phyloP scores from a whole-genome alignment of 2,113 vertebrate species.

The Telmatochromis sp. region DNA sequence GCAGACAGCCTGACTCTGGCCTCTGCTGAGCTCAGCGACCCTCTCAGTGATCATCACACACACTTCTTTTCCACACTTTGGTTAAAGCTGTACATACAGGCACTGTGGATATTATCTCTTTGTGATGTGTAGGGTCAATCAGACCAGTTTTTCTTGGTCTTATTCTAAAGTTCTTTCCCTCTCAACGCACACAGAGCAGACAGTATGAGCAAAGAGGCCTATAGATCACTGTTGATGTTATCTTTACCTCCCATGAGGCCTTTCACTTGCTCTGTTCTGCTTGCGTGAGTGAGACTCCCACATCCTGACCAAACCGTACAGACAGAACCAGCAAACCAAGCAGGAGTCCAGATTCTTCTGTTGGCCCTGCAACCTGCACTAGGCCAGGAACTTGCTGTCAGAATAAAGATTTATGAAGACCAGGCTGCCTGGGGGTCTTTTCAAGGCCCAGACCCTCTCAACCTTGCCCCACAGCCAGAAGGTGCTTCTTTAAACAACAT shows the following conservation, averaged over 20 bases:
- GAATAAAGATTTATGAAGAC: conserved; percentile 88
- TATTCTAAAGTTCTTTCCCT: neutral
- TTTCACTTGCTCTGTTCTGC: conserved; percentile 20
- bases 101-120: neutral
- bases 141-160: neutral
- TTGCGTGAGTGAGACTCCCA: conserved; percentile 34
- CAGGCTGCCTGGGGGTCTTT: conserved; percentile 67
- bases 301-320: conserved; percentile 76
- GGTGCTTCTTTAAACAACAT: conserved; percentile 86
- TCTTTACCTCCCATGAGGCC: conserved; percentile 77
- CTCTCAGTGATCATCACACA: neutral
- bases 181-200: conserved; percentile 60
- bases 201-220: conserved; percentile 68
- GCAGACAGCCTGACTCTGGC: conserved; percentile 30
- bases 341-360: conserved; percentile 75
- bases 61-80: neutral
- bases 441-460: conserved; percentile 56
- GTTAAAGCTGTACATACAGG: neutral
- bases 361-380: conserved; percentile 78
- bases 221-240: conserved; percentile 85
- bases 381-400: conserved; percentile 83
- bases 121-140: neutral
- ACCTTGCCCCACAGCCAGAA: conserved; percentile 77
- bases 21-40: conserved; percentile 21
- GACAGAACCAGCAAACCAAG: neutral